A percentile compares a stretch with the other conserved stretches of the same genome.
phyloP scores from a whole-genome alignment of 2,797 vertebrate species.

The Leptodactylus fallax region DNA sequence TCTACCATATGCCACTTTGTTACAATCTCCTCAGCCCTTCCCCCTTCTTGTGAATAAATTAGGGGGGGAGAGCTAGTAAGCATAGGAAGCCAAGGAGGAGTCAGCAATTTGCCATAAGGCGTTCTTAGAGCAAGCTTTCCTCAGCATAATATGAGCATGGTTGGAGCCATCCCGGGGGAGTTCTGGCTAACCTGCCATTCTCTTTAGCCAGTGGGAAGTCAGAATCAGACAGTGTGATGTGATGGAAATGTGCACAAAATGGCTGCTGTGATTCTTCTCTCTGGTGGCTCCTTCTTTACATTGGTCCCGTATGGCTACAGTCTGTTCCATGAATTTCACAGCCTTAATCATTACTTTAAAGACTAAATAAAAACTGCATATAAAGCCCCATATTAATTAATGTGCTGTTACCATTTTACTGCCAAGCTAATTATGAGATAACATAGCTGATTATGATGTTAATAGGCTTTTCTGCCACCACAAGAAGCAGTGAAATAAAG shows the following conservation, averaged over 20 bases:
- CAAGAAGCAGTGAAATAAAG: not conserved
- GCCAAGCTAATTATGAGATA: conserved; percentile 54
- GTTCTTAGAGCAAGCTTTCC: conserved; percentile 62
- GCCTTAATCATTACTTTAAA: conserved; percentile 28
- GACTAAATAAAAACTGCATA: conserved; percentile 39
- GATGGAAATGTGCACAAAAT: not conserved
- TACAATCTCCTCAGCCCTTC: conserved; percentile 72
- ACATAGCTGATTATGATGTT: conserved; percentile 47
- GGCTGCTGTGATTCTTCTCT: conserved; percentile 5
- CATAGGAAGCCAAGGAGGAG: conserved; percentile 66
- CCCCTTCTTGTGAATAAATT: conserved; percentile 69
- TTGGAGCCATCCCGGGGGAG: conserved; percentile 66
- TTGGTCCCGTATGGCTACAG: conserved; percentile 17
- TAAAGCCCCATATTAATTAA: conserved; percentile 48
- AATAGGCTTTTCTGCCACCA: conserved; percentile 30
- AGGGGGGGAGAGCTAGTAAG: conserved; percentile 66
- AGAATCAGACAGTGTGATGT: not conserved
- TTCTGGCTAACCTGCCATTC: conserved; percentile 38
- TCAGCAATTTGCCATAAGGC: conserved; percentile 71
- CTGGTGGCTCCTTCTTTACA: conserved; percentile 10
- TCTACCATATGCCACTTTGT: conserved; percentile 70
- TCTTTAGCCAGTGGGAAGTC: not conserved
- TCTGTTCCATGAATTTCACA: conserved; percentile 18
- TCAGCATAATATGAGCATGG: conserved; percentile 68
- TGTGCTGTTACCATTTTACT: conserved; percentile 43